Conservation (phyloP, 2,888 invertebrate genomes). For the Diploptera punctata region DNA sequence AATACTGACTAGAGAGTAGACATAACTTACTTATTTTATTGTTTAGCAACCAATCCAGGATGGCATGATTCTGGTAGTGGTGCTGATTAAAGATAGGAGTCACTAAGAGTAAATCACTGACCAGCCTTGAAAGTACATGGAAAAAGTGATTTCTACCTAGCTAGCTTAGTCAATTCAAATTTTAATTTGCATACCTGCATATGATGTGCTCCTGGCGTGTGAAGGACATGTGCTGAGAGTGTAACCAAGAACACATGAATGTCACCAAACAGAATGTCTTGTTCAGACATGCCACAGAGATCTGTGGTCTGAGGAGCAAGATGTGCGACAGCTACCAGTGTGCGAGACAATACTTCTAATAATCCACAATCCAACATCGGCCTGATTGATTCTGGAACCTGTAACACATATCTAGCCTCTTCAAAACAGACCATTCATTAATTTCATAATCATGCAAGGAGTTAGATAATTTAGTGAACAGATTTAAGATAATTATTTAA, state of each 20-base stretch:
- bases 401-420: conserved; percentile 35
- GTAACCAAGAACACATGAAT: conserved; percentile 53
- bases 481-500: too few species aligned
- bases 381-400: conserved; percentile 52
- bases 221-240: conserved; percentile 54
- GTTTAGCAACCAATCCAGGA: too few species aligned
- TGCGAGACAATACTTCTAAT: conserved; percentile 55
- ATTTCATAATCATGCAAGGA: background rate
- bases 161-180: too few species aligned
- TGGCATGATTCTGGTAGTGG: too few species aligned
- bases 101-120: too few species aligned
- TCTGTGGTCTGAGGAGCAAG: conserved; percentile 44
- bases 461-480: too few species aligned
- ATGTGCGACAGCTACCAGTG: conserved; percentile 54
- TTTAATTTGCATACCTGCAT: conserved; percentile 55
- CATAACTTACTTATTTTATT: too few species aligned
- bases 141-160: too few species aligned
- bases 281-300: conserved; percentile 43
- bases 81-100: too few species aligned
- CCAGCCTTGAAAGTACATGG: too few species aligned
- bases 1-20: too few species aligned
- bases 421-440: background rate
- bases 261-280: conserved; percentile 48
- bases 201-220: conserved; percentile 54
- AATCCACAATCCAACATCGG: conserved; percentile 57